These are phyloP conservation scores for Tetrao urogallus DNA, from an alignment of 2,113 vertebrate species.

Conservation along the genomic window DNA sequence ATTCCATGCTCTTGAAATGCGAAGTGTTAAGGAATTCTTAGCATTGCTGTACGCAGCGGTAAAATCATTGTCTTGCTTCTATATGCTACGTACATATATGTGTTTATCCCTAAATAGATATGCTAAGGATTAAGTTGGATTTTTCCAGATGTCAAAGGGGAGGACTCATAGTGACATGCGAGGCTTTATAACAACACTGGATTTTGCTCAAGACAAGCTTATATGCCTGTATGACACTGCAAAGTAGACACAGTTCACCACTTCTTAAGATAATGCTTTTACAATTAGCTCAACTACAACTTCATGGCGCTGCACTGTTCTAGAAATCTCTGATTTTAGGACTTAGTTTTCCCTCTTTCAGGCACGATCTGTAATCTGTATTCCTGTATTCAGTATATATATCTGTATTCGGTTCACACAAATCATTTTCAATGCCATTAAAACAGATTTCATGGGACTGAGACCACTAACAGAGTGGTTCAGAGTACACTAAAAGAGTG, in stretches of 20 bases:
- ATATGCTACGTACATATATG: not conserved
- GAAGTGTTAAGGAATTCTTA: not conserved
- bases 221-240: not conserved
- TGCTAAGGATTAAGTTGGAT: not conserved
- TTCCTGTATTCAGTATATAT: not conserved
- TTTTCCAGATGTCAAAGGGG: not conserved
- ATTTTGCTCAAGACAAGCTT: not conserved
- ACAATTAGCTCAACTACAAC: not conserved
- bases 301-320: not conserved
- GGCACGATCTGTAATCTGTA: not conserved
- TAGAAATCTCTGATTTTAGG: not conserved
- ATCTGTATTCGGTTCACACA: not conserved
- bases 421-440: not conserved
- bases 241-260: not conserved
- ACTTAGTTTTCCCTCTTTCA: accelerated
- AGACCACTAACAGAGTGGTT: not conserved
- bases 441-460: not conserved
- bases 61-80: not conserved
- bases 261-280: not conserved
- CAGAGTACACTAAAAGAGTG: not conserved
- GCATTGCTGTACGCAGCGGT: not conserved
- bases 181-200: not conserved
- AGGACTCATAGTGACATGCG: not conserved
- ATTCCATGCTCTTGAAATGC: not conserved
- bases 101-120: not conserved